phyloP scores from a whole-genome alignment of 2,113 vertebrate species.

The Dasyprocta punctata region DNA sequence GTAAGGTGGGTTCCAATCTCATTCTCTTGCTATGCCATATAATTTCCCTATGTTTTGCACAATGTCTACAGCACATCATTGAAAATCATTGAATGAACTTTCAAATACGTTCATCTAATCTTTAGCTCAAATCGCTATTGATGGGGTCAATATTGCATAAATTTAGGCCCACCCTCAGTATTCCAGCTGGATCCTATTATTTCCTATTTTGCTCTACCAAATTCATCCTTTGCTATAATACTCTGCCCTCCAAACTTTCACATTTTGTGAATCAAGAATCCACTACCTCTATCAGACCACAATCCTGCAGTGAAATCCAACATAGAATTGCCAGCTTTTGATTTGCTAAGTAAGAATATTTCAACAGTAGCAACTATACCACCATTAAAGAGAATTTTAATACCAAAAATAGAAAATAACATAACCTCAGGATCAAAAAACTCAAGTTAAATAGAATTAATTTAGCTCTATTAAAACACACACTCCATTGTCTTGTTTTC shows the following conservation, averaged over 20 bases:
- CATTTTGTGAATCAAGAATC: not conserved
- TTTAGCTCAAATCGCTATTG: not conserved
- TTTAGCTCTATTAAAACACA: conserved; percentile 37
- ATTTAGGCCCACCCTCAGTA: not conserved
- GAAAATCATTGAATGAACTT: not conserved
- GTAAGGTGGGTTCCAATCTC: not conserved
- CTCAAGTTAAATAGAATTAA: not conserved
- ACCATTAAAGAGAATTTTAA: conserved; percentile 30
- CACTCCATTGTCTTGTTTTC: not conserved
- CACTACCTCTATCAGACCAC: not conserved
- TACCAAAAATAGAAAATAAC: not conserved
- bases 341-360: not conserved
- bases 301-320: not conserved
- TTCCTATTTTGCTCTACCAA: not conserved
- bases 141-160: not conserved
- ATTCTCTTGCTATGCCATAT: not conserved
- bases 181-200: not conserved
- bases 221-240: not conserved
- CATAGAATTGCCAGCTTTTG: not conserved
- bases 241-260: not conserved
- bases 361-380: not conserved
- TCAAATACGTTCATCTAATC: not conserved
- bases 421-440: conserved; percentile 29
- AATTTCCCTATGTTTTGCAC: not conserved
- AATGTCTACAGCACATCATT: not conserved